Evolutionary conservation across 2,888 invertebrate genomes (phyloP).

Genomic region (Stratiomys singularior): DNA sequence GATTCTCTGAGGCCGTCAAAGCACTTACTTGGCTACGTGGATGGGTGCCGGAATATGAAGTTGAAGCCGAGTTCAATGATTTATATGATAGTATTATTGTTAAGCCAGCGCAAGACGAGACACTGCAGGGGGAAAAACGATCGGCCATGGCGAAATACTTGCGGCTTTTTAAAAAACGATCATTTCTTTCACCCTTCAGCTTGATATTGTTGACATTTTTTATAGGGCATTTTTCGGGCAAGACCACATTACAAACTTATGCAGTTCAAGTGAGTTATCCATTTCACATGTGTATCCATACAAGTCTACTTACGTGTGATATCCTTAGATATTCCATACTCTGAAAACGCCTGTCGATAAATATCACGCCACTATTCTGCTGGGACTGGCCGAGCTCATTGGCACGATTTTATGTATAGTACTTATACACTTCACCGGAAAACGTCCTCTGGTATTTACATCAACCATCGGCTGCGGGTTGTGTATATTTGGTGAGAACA

Average conservation of each 20-base stretch:
- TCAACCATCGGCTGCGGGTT: slow-evolving; percentile 75
- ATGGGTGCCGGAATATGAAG: slow-evolving; percentile 73
- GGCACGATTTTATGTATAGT: slow-evolving; percentile 75
- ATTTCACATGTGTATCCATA: too few relatives aligned
- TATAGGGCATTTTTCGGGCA: slow-evolving; percentile 79
- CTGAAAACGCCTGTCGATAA: slow-evolving; percentile 79
- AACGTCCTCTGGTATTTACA: slow-evolving; percentile 74
- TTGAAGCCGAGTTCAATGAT: slow-evolving; percentile 67
- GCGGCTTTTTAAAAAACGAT: slow-evolving; percentile 68
- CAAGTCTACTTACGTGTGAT: too few relatives aligned
- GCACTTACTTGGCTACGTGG: slow-evolving; percentile 82
- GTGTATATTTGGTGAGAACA: slow-evolving; percentile 68
- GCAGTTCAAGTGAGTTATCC: slow-evolving; percentile 69
- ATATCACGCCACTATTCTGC: slow-evolving; percentile 78
- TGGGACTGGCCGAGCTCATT: slow-evolving; percentile 76
- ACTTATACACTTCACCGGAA: slow-evolving; percentile 78
- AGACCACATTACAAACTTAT: slow-evolving; percentile 78
- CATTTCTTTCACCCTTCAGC: slow-evolving; percentile 75
- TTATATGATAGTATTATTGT: slow-evolving; percentile 61
- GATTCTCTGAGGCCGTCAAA: slow-evolving; percentile 73
- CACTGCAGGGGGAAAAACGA: slow-evolving; percentile 54
- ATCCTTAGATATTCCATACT: slow-evolving; percentile 73
- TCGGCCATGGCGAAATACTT: slow-evolving; percentile 57
- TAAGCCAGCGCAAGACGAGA: slow-evolving; percentile 58
- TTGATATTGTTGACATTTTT: slow-evolving; percentile 76